These are phyloP conservation scores for Epistrophe eligans DNA, from an alignment of 2,888 invertebrate genomes.

Conservation along the genomic window DNA sequence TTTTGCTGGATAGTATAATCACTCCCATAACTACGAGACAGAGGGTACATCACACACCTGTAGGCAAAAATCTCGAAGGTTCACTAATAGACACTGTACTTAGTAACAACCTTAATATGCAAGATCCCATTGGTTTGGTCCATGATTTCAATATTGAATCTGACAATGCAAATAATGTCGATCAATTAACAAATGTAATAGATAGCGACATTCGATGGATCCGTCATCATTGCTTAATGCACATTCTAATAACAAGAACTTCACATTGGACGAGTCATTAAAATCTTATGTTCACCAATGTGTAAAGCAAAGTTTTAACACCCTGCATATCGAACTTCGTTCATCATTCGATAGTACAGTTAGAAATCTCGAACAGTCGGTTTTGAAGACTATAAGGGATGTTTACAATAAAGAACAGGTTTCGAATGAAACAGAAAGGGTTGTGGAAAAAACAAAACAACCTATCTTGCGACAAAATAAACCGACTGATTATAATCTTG, in stretches of 20 bases:
- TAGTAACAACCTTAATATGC: neutral
- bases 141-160: neutral
- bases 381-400: neutral
- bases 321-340: neutral
- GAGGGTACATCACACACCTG: neutral
- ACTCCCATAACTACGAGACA: neutral
- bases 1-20: neutral
- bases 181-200: neutral
- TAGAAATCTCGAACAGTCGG: neutral
- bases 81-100: neutral
- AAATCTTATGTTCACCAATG: neutral
- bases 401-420: neutral
- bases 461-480: neutral
- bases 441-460: neutral
- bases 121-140: neutral
- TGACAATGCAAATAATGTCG: neutral
- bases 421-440: neutral
- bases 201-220: neutral
- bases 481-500: neutral
- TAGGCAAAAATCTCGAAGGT: neutral
- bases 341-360: neutral
- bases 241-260: neutral
- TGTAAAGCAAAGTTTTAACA: neutral
- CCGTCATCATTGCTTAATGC: no score
- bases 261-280: neutral